phyloP scores from a whole-genome alignment of 2,113 vertebrate genomes.

The Amblyopsis rosae region DNA sequence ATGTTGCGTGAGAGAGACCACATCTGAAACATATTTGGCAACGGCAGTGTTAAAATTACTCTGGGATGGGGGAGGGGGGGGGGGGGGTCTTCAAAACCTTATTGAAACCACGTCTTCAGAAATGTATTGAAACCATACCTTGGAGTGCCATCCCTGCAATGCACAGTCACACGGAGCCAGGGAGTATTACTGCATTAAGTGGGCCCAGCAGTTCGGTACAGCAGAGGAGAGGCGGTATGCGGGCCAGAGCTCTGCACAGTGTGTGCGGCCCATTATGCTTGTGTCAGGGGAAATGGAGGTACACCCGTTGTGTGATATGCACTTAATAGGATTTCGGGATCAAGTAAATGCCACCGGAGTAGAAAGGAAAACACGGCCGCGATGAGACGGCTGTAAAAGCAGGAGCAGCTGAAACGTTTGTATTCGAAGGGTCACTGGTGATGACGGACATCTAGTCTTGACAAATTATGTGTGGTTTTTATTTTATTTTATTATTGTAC shows the following conservation, averaged over 20 bases:
- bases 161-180: constrained; percentile 6
- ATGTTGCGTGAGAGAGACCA: neutral
- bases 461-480: too few relatives aligned
- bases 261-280: constrained; percentile 18
- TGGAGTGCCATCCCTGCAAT: constrained; percentile 7
- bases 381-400: neutral
- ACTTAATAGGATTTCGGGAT: constrained; percentile 15
- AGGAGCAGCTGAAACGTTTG: neutral
- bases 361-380: constrained; percentile 10
- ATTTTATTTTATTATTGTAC: too few relatives aligned
- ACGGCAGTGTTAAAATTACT: constrained; percentile 8
- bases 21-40: constrained; percentile 37
- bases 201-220: constrained; percentile 8
- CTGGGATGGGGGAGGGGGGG: neutral
- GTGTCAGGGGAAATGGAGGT: constrained; percentile 5
- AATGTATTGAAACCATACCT: constrained; percentile 23
- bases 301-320: constrained; percentile 12
- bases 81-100: neutral
- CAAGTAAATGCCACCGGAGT: constrained; percentile 1
- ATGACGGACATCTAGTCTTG: neutral
- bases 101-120: neutral
- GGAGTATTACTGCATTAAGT: neutral
- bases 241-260: neutral
- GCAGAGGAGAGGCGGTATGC: neutral
- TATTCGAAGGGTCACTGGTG: neutral